Evolutionary conservation across 2,113 vertebrate genomes (phyloP).

Genomic region (Sphyrna mokarran): DNA sequence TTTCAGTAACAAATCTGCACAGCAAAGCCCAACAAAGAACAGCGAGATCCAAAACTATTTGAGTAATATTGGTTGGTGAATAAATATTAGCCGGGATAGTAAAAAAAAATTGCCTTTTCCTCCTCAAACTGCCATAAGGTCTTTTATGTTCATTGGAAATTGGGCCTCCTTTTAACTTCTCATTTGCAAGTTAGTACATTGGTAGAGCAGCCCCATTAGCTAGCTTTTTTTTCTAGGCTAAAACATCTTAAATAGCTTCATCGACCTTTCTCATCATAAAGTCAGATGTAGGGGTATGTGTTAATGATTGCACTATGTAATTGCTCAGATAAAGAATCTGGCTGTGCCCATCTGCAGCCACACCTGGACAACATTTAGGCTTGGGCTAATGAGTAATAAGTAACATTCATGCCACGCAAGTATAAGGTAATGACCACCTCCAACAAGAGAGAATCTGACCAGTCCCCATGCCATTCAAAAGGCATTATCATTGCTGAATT

Average conservation of each 20-base stretch:
- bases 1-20: background rate
- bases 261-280: too few relatives aligned
- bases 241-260: too few relatives aligned
- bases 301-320: too few relatives aligned
- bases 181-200: background rate
- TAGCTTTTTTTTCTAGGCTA: background rate
- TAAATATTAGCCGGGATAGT: background rate
- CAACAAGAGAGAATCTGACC: background rate
- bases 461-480: background rate
- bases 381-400: too few relatives aligned
- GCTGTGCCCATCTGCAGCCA: too few relatives aligned
- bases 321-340: too few relatives aligned
- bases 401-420: background rate
- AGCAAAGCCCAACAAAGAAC: background rate
- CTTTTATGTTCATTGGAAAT: background rate
- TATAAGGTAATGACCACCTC: background rate
- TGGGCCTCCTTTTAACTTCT: background rate
- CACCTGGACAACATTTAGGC: too few relatives aligned
- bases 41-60: background rate
- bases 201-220: background rate
- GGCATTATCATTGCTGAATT: background rate
- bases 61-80: too few relatives aligned
- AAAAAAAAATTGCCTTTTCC: background rate
- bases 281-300: too few relatives aligned
- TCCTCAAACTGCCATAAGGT: background rate